Percentiles rank a stretch among this genome's conserved stretches.
phyloP scores from a whole-genome alignment of 2,888 invertebrate genomes.

The Cremastinae sp. region DNA sequence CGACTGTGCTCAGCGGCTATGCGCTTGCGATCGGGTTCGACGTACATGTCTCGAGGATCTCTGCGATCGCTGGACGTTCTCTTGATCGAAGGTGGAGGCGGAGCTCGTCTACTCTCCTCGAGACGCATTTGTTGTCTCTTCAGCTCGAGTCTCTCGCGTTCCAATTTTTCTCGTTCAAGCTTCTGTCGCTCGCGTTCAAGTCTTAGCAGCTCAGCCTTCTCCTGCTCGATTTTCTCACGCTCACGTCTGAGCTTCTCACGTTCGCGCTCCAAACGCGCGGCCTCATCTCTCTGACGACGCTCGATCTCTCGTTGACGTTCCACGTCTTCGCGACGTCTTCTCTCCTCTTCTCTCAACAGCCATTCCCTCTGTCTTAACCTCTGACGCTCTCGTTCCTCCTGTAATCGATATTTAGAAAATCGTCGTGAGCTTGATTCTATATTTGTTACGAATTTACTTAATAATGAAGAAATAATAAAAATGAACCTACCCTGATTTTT shows the following conservation, averaged over 20 bases:
- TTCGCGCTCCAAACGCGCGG: conserved; percentile 89
- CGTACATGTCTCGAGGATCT: conserved; percentile 76
- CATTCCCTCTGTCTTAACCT: conserved; percentile 89
- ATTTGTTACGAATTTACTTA: not conserved
- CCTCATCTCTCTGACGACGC: conserved; percentile 91
- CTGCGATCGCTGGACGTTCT: conserved; percentile 75
- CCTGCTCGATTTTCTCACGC: conserved; percentile 92
- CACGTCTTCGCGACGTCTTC: conserved; percentile 89
- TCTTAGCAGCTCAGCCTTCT: conserved; percentile 91
- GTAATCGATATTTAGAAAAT: conserved; percentile 49
- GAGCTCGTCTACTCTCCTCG: conserved; percentile 74
- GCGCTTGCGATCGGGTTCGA: conserved; percentile 76
- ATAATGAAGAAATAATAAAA: conserved; percentile 44
- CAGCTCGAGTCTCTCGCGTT: conserved; percentile 90
- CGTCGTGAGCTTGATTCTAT: not conserved
- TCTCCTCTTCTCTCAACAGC: conserved; percentile 89
- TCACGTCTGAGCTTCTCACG: conserved; percentile 91
- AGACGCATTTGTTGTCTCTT: conserved; percentile 88
- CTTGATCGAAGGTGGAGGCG: conserved; percentile 73
- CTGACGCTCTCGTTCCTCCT: conserved; percentile 89
- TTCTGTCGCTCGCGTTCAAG: conserved; percentile 92
- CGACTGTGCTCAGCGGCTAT: conserved; percentile 74
- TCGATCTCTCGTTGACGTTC: conserved; percentile 90
- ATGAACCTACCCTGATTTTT: conserved; percentile 86
- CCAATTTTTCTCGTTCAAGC: conserved; percentile 86